Conservation (phyloP, 2,888 invertebrate species). For the Automeris io region DNA sequence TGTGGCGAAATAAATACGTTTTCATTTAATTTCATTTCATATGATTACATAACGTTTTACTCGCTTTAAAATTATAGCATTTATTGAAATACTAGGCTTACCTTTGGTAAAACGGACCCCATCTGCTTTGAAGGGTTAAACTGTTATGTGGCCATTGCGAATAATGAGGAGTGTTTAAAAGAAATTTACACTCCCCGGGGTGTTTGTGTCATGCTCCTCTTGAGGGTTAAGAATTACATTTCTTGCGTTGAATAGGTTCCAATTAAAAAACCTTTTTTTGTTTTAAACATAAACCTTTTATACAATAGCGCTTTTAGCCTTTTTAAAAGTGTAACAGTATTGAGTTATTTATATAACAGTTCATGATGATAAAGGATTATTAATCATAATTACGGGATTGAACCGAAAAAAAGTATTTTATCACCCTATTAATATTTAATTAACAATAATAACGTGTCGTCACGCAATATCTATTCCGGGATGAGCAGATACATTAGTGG, state of each 20-base stretch:
- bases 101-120: constrained; percentile 39
- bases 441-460: too few species aligned
- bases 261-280: constrained; percentile 5
- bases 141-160: constrained; percentile 64
- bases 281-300: background rate
- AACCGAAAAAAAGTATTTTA: too few species aligned
- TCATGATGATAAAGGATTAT: too few species aligned
- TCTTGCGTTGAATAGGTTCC: constrained; percentile 28
- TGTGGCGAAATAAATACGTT: too few species aligned
- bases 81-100: constrained; percentile 17
- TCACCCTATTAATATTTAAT: too few species aligned
- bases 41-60: background rate
- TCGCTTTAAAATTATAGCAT: constrained; percentile 12
- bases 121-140: constrained; percentile 67
- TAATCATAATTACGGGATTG: too few species aligned
- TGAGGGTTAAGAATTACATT: constrained; percentile 36
- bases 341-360: too few species aligned
- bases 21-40: too few species aligned
- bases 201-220: constrained; percentile 26
- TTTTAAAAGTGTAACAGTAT: background rate
- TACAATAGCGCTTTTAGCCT: background rate
- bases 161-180: constrained; percentile 68
- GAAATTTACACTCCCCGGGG: constrained; percentile 57
- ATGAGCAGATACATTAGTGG: too few species aligned
- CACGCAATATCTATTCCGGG: too few species aligned